Conservation (phyloP, 2,888 invertebrate species). For the Drosophila pseudotakahashii region DNA sequence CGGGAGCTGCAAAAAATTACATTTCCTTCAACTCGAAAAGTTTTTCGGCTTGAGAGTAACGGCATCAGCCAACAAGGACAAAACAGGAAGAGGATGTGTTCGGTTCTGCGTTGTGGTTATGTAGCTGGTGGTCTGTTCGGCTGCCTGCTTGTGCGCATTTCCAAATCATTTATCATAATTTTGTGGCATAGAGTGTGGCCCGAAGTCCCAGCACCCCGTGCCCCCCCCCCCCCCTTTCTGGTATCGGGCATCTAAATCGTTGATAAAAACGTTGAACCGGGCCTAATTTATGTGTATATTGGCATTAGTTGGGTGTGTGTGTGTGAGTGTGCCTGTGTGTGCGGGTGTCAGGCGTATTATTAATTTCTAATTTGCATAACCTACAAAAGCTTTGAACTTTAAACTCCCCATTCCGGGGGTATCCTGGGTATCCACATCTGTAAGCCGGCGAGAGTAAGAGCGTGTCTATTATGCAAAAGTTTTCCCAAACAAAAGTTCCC, state of each 20-base stretch:
- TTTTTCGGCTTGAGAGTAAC: constrained; percentile 58
- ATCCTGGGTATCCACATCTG: constrained; percentile 37
- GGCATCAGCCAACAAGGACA: constrained; percentile 35
- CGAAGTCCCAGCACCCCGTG: constrained; percentile 16
- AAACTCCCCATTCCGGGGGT: constrained; percentile 61
- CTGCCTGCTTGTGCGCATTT: constrained; percentile 76
- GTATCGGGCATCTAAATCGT: constrained; percentile 41
- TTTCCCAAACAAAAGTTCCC: constrained; percentile 50
- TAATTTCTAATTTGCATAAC: constrained; percentile 79
- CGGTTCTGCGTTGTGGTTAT: constrained; percentile 76
- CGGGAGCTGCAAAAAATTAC: constrained; percentile 62
- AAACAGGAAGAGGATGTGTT: constrained; percentile 77
- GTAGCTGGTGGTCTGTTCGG: constrained; percentile 51
- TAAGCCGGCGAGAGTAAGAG: constrained; percentile 15
- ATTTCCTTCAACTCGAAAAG: constrained; percentile 79
- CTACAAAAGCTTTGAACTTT: constrained; percentile 78
- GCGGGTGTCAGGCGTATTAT: constrained; percentile 60
- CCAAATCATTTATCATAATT: constrained; percentile 79
- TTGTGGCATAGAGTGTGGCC: constrained; percentile 72
- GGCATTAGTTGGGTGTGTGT: constrained; percentile 52
- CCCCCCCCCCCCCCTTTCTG: constrained; percentile 1
- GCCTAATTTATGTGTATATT: constrained; percentile 78
- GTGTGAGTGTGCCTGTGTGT: constrained; percentile 19
- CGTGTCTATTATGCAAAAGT: constrained; percentile 69
- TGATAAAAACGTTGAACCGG: constrained; percentile 77